Conservation (phyloP, 2,797 vertebrate genomes). For the Xenops minutus region DNA sequence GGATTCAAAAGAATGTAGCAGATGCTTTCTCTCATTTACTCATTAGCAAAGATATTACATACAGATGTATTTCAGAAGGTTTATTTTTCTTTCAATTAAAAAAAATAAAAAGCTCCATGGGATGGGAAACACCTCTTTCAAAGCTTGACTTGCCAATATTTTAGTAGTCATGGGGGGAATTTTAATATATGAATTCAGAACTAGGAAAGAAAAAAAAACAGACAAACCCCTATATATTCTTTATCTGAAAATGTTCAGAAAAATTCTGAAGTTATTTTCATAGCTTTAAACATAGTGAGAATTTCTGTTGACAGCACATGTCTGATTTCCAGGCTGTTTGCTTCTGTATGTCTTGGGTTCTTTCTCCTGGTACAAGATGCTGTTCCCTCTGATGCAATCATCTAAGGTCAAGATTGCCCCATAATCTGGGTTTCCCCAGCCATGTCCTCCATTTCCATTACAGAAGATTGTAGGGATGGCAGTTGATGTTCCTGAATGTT, state of each 20-base stretch:
- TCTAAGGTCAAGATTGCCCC: neutral
- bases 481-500: neutral
- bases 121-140: neutral
- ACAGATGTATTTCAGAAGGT: slow-evolving; percentile 45
- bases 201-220: neutral
- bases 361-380: neutral
- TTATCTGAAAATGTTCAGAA: neutral
- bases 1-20: slow-evolving; percentile 19
- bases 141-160: neutral
- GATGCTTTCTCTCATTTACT: slow-evolving; percentile 54
- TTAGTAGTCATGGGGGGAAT: neutral
- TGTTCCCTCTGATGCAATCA: neutral
- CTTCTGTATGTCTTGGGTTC: neutral
- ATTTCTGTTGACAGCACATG: neutral
- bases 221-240: neutral
- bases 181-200: neutral
- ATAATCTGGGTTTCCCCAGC: neutral
- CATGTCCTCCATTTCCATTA: neutral
- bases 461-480: neutral
- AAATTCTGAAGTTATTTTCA: neutral
- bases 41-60: slow-evolving; percentile 51
- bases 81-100: slow-evolving; percentile 50
- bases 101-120: neutral
- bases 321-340: neutral
- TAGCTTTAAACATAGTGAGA: neutral